Conservation (phyloP, 2,888 invertebrate genomes). For the Coelinius sp. region DNA sequence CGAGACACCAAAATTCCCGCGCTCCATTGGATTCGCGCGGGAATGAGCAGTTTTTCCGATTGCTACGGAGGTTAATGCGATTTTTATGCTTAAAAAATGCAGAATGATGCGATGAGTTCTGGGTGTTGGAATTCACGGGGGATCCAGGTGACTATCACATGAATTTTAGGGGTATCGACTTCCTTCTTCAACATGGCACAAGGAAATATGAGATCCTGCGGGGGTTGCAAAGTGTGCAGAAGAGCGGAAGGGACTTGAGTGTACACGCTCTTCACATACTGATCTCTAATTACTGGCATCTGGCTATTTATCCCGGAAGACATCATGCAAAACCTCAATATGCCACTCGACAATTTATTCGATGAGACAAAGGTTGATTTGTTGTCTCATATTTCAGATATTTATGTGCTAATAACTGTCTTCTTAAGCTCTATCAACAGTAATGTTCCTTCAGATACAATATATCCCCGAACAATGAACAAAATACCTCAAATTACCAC, state of each 20-base stretch:
- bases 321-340: conserved; percentile 3
- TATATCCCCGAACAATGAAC: not conserved
- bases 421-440: too few species aligned
- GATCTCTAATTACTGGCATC: conserved; percentile 52
- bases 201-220: conserved; percentile 47
- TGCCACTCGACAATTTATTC: not conserved
- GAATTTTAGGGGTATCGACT: conserved; percentile 42
- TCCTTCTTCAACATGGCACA: conserved; percentile 46
- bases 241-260: conserved; percentile 42
- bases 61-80: too few species aligned
- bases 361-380: not conserved
- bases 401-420: not conserved
- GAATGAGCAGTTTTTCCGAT: not conserved
- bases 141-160: not conserved
- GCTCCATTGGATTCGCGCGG: not conserved
- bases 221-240: conserved; percentile 35
- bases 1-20: conserved; percentile 33
- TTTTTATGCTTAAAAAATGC: not conserved
- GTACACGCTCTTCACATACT: conserved; percentile 43
- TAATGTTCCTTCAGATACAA: too few species aligned
- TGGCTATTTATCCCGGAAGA: conserved; percentile 39
- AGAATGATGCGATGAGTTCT: not conserved
- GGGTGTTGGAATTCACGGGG: too few species aligned
- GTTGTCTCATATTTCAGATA: not conserved
- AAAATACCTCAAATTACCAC: not conserved